Evolutionary conservation across 1,140 invertebrate genomes (phyloP).

Genomic region (Drosophila jambulina): DNA sequence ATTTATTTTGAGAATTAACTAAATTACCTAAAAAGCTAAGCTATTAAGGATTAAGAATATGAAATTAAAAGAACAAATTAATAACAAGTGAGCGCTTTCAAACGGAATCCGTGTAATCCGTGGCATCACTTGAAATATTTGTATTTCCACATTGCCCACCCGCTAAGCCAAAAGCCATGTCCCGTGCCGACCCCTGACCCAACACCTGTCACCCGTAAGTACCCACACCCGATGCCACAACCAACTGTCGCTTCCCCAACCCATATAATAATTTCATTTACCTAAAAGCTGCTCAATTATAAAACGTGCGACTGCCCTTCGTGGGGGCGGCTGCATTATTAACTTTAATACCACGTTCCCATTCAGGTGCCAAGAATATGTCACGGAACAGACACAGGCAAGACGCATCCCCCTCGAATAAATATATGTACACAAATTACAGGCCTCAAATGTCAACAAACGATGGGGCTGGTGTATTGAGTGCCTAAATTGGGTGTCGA

Average conservation of each 20-base stretch:
- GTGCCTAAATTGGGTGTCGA: conserved; percentile 11
- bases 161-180: conserved; percentile 8
- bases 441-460: conserved; percentile 41
- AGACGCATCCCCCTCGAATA: conserved; percentile 24
- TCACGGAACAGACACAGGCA: conserved; percentile 23
- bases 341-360: conserved; percentile 41
- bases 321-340: conserved; percentile 59
- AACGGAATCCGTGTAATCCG: too few relatives aligned
- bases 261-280: conserved; percentile 51
- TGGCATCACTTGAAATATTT: conserved; percentile 1
- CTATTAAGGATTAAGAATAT: neutral
- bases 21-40: neutral
- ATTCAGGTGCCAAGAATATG: conserved; percentile 48
- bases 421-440: conserved; percentile 63
- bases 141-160: neutral
- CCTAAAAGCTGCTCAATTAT: conserved; percentile 68
- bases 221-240: neutral
- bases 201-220: neutral
- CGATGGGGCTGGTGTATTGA: conserved; percentile 8
- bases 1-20: conserved; percentile 1
- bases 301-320: conserved; percentile 45
- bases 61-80: neutral
- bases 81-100: too few relatives aligned
- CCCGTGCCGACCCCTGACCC: conserved; percentile 7
- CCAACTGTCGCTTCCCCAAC: conserved; percentile 32